Conservation (phyloP, 2,888 invertebrate species). For the Oxytorus armatus region DNA sequence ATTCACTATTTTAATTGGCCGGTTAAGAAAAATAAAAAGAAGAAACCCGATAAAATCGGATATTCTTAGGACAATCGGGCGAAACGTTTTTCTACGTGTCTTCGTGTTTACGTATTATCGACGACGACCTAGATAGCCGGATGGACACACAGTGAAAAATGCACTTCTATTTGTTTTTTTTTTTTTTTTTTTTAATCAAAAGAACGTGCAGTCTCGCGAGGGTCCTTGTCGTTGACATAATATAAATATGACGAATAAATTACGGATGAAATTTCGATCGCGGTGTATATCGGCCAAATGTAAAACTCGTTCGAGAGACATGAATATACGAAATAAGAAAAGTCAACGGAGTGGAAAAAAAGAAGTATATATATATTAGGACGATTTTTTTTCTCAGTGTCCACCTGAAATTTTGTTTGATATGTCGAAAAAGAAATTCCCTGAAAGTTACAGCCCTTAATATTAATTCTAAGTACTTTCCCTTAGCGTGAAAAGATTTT, state of each 20-base stretch:
- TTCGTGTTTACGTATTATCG: background rate
- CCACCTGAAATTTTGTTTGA: no score
- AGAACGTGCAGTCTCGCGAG: no score
- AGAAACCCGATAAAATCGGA: slow-evolving; percentile 41
- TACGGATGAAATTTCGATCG: slow-evolving; percentile 13
- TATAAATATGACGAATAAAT: slow-evolving; percentile 3
- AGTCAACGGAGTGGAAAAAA: slow-evolving; percentile 14
- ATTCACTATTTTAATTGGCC: slow-evolving; percentile 14
- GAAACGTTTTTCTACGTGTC: background rate
- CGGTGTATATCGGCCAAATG: no score
- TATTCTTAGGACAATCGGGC: slow-evolving; percentile 7
- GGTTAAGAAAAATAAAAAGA: slow-evolving; percentile 21
- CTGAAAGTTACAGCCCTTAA: no score
- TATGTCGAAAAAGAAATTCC: no score
- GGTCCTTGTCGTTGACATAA: no score
- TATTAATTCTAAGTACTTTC: no score
- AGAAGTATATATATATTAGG: slow-evolving; percentile 7
- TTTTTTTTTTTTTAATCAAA: no score
- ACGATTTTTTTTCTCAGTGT: no score
- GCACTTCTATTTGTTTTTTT: no score
- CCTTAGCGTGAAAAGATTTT: no score
- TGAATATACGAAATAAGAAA: slow-evolving; percentile 8
- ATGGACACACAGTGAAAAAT: background rate
- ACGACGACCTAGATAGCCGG: background rate
- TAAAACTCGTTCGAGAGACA: background rate